Evolutionary conservation across 2,113 vertebrate genomes (phyloP).

Genomic region (Sterrhoptilus dennistouni): DNA sequence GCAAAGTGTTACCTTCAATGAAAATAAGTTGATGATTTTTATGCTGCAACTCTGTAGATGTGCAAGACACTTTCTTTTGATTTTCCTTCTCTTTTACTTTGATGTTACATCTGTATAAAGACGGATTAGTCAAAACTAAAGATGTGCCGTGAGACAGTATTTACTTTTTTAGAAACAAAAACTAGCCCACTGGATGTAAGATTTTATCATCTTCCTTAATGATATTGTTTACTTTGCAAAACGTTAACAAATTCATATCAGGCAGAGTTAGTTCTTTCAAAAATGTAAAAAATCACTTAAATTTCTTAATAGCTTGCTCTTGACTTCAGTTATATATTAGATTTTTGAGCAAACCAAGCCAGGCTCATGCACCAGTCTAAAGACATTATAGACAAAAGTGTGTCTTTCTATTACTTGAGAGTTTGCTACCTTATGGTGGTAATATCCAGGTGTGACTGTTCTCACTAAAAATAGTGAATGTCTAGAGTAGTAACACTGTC

Average conservation of each 20-base stretch:
- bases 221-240: neutral
- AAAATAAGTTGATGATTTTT: neutral
- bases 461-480: neutral
- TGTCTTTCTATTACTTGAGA: neutral
- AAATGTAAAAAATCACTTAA: neutral
- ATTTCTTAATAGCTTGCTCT: neutral
- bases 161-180: neutral
- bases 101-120: neutral
- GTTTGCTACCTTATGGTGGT: neutral
- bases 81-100: constrained; percentile 8
- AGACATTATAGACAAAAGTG: neutral
- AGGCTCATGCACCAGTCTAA: neutral
- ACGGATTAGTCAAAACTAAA: neutral
- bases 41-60: neutral
- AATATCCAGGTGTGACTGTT: neutral
- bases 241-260: neutral
- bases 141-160: neutral
- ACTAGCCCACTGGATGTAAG: neutral
- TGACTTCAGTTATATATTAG: neutral
- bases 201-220: neutral
- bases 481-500: neutral
- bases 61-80: neutral
- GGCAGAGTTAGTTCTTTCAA: neutral
- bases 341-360: neutral
- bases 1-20: neutral